Percentiles rank a stretch among this genome's conserved stretches.
These are phyloP conservation scores for Stenolophus ochropezus DNA, from an alignment of 2,888 invertebrate species.

Conservation along the genomic window DNA sequence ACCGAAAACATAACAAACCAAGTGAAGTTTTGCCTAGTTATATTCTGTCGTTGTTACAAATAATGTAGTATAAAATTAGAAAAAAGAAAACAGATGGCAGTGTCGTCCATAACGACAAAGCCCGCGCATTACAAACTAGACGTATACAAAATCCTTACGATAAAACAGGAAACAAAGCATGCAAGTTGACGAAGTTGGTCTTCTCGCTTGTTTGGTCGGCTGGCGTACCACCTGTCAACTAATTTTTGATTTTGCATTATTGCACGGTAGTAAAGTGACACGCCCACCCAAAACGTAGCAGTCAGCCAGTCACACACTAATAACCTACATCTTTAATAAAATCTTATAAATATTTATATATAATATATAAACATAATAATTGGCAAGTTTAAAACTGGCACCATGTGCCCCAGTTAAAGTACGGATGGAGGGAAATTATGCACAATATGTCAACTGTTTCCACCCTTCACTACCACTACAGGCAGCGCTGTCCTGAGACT, in stretches of 20 bases:
- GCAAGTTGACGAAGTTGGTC: conserved; percentile 50
- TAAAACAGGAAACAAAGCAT: conserved; percentile 56
- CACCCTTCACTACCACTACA: background rate
- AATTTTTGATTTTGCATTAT: conserved; percentile 58
- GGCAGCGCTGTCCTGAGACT: background rate
- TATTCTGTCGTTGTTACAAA: no score
- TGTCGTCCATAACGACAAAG: background rate
- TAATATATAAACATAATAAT: conserved; percentile 59
- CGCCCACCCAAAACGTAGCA: conserved; percentile 52
- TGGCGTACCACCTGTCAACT: conserved; percentile 39
- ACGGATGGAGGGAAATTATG: conserved; percentile 46
- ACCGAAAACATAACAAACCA: no score
- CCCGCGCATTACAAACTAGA: conserved; percentile 57
- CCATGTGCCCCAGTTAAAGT: conserved; percentile 51
- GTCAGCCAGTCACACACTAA: conserved; percentile 56
- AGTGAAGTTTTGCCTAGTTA: no score
- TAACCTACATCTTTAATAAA: conserved; percentile 57
- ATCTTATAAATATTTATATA: conserved; percentile 60
- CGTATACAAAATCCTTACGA: conserved; percentile 58
- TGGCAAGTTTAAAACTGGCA: conserved; percentile 60
- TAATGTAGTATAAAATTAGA: conserved; percentile 59
- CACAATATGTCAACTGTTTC: conserved; percentile 4
- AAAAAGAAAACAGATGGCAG: conserved; percentile 54
- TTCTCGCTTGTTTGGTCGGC: conserved; percentile 40
- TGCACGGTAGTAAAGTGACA: conserved; percentile 58